Evolutionary conservation across 1,140 invertebrate species (phyloP), one percentile per base, ranked within the genome.

Genomic region (Drosophila ficusphila): DNA sequence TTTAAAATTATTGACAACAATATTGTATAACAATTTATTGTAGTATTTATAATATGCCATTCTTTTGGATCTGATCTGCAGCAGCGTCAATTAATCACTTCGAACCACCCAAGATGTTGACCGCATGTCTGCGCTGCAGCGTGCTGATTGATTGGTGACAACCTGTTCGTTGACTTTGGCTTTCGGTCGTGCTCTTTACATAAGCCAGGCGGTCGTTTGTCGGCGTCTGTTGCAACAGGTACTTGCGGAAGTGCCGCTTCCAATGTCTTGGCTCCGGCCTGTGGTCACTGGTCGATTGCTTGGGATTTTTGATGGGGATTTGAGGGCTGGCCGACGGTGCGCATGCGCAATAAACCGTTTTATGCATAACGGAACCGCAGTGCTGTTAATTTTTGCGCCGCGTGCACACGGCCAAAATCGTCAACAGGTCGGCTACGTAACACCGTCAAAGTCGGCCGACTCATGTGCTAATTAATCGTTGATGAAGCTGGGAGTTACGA

Each of bases 261-360:
- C 60, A 60, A 58, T 36, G 64, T 9, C 34, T 69, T 58, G 61
- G 52, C 31, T 31, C 41, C n/a, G n/a, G n/a, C n/a, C n/a, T n/a
- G n/a, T 53, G 71, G 61, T 42, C 54, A 12, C 9, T 27, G 73
- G 34, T 47, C 38, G 62, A 61, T 54, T 14, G 57, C 36, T 16
- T 44, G 27, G 53, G 51, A 12, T 29, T 46, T 46, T 18, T 56
- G 29, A 19, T 23, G 14, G 38, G 48, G 21, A 14, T 46, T 21
- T 16, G 61, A 49, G 46, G 62, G 44, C 23, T 34, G 36, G 39
- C 25, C 34, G 34, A 46, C 14, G 65, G 52, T 67, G 64, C 73
- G 77, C 77, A 82, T 88, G 82, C 82, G 82, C 82, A 88, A 88
- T 82, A 88, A 88, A 76, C 77, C 71, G 70, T 88, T 88, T 75